Percentiles rank a stretch among this genome's conserved stretches.
Conservation (phyloP, 2,113 vertebrate species). For the Zonotrichia leucophrys region DNA sequence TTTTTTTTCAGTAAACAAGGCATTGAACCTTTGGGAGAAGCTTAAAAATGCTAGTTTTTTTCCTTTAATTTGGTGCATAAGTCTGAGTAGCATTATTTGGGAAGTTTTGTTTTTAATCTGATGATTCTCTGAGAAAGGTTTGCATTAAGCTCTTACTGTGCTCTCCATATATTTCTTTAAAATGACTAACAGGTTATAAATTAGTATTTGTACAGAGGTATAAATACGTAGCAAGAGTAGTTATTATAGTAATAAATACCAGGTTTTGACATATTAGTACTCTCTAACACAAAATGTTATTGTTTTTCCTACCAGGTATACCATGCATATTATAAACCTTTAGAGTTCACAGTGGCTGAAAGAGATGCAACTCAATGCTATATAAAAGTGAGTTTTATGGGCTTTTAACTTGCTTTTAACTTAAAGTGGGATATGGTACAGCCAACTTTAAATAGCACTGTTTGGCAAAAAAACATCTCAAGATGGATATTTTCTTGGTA, state of each 20-base stretch:
- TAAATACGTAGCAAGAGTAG: background rate
- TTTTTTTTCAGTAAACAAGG: background rate
- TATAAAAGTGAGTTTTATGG: constrained; percentile 82
- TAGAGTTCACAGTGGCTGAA: constrained; percentile 90
- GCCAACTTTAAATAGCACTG: background rate
- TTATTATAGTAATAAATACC: background rate
- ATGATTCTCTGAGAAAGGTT: background rate
- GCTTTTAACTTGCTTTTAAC: background rate
- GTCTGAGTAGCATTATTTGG: background rate
- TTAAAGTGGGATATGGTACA: background rate
- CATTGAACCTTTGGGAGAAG: background rate
- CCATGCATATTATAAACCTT: constrained; percentile 92
- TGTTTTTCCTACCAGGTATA: constrained; percentile 80
- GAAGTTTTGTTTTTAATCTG: background rate
- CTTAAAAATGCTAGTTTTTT: background rate
- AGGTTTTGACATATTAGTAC: background rate
- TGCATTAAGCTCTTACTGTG: background rate
- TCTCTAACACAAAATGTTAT: background rate
- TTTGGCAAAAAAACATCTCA: background rate
- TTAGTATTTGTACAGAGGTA: background rate
- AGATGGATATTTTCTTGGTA: background rate
- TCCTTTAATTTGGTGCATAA: background rate
- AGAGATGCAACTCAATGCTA: constrained; percentile 89
- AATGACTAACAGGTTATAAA: background rate
- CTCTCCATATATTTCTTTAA: background rate